Percentiles rank a stretch among this genome's conserved stretches.
Conservation (phyloP, 2,797 vertebrate genomes). For the Propithecus perrieri region DNA sequence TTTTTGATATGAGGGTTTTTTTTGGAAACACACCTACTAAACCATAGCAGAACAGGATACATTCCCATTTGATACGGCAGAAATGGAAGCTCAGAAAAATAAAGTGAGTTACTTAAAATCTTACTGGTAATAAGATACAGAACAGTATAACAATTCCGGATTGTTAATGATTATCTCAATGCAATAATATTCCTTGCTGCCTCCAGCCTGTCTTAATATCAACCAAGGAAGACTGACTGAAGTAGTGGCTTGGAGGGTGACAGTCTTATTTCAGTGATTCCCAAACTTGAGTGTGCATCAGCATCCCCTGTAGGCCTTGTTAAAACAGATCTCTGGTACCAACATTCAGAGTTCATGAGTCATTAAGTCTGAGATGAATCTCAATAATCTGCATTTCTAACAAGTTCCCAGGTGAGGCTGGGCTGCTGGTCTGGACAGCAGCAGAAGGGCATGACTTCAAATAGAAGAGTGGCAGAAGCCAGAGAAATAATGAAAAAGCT, state of each 20-base stretch:
- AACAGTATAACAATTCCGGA: not conserved
- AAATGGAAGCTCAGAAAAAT: not conserved
- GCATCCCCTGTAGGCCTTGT: not conserved
- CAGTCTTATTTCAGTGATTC: not conserved
- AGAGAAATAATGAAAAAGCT: not conserved
- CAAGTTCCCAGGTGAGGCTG: not conserved
- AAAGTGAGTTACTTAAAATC: not conserved
- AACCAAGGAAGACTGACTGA: not conserved
- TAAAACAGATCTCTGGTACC: not conserved
- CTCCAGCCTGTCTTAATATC: not conserved
- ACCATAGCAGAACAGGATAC: not conserved
- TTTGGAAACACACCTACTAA: not conserved
- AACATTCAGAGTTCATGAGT: not conserved
- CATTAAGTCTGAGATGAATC: not conserved
- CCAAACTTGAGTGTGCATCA: not conserved
- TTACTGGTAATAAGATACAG: not conserved
- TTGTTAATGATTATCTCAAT: not conserved
- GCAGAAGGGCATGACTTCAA: not conserved
- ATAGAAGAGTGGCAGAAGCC: not conserved
- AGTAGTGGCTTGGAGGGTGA: not conserved
- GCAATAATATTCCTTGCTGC: not conserved
- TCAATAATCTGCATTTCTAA: constrained; percentile 22
- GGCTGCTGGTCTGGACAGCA: not conserved
- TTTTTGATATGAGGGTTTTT: not conserved
- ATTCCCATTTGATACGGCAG: not conserved